Evolutionary conservation across 2,888 invertebrate species (phyloP), one percentile per base, ranked within the genome.

Genomic region (Dasypogon diadema): DNA sequence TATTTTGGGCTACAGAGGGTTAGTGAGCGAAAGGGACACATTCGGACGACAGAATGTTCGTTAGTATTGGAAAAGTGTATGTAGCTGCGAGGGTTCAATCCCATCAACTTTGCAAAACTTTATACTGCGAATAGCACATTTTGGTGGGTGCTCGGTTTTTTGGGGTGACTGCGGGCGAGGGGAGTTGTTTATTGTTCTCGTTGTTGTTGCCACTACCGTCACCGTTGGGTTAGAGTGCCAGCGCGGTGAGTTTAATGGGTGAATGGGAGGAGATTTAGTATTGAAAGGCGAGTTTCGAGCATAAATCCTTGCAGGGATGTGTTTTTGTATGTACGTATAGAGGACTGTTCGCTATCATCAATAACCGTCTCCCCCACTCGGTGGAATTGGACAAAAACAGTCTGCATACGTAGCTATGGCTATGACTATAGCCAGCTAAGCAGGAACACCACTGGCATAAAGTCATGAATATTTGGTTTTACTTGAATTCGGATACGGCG

Each of bases 181-280:
- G 70, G 70, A 34, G 70, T 70, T 70, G 70, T 70, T 70, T 70
- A 70, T 70, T 70, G 70, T 70, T 70, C 70, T 21, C 37, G 70
- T 54, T 70, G 70, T 70, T 70, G 70, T 34, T 54, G 16, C 22
- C 14, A n/a, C 21, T 18, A n/a, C 12, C 14, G 18, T 24, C 37
- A n/a, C n/a, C 14, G 48, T 10, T 12, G 68, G 26, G 51, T 26
- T 18, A 37, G 51, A 12, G 68, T 68, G 54, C 34, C 30, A 70
- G 16, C 54, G 51, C 54, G 70, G 70, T 70, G 54, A 70, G 70
- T 70, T 70, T 70, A 54, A 70, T 70, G 70, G 70, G 70, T 70
- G 70, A 46, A 74, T 74, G 48, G 74, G 74, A 74, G 74, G 74
- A 74, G 74, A 74, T 74, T 74, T 74, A 42, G 56, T 73, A 73